Evolutionary conservation across 2,888 invertebrate species (phyloP).

Genomic region (Therioaphis trifolii): DNA sequence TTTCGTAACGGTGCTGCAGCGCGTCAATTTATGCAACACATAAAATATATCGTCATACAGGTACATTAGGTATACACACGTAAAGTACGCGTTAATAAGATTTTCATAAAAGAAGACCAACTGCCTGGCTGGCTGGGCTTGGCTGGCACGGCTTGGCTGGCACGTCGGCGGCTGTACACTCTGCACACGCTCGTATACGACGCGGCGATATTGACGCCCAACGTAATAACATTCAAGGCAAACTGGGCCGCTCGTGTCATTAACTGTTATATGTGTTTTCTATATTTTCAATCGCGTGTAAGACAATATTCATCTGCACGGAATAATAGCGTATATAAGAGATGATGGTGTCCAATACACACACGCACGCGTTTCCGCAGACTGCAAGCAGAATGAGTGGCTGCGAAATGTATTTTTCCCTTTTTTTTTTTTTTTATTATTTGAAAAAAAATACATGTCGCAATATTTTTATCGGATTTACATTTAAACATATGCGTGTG

Average conservation of each 20-base stretch:
- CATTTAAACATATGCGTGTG: no score
- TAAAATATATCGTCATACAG: neutral
- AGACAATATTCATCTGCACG: neutral
- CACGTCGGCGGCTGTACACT: no score
- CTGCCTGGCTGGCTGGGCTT: neutral
- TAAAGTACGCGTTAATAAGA: no score
- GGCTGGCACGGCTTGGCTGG: no score
- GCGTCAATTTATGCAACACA: conserved; percentile 12
- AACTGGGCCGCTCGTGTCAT: neutral
- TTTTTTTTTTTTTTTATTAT: no score
- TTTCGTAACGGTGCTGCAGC: conserved; percentile 17
- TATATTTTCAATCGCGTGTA: neutral
- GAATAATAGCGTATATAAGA: neutral
- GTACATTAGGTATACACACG: neutral
- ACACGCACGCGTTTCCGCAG: neutral
- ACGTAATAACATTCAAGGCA: neutral
- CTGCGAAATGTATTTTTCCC: no score
- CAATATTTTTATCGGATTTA: no score
- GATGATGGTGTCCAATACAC: neutral
- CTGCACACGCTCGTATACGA: neutral
- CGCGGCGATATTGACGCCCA: neutral
- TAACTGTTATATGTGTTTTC: neutral
- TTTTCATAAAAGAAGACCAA: conserved; percentile 14
- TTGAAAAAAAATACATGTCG: no score
- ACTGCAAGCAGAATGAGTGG: neutral